Conservation (phyloP, 2,888 invertebrate species). For the Orthosia incerta region DNA sequence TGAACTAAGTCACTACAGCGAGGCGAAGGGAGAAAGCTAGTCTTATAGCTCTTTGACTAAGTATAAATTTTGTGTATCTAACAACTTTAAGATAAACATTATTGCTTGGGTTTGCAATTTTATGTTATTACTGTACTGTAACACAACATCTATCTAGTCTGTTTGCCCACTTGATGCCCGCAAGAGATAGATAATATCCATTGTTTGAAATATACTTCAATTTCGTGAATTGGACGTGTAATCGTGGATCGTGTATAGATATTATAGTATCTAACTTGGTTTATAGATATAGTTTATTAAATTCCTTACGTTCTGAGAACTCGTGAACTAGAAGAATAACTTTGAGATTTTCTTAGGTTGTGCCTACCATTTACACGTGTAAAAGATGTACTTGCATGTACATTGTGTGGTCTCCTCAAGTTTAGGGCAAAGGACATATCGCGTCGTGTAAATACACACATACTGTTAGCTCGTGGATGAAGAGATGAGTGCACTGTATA, state of each 20-base stretch:
- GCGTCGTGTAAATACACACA: too few species aligned
- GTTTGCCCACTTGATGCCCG: slow-evolving; percentile 25
- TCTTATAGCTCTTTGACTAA: slow-evolving; percentile 53
- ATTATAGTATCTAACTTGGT: slow-evolving; percentile 16
- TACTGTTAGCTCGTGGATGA: too few species aligned
- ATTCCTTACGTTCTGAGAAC: slow-evolving; percentile 10
- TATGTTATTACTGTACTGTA: slow-evolving; percentile 17
- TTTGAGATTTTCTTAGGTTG: background rate
- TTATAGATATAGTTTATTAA: background rate
- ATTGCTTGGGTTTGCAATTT: slow-evolving; percentile 26
- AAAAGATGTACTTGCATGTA: background rate
- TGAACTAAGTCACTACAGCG: too few species aligned
- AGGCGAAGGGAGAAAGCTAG: too few species aligned
- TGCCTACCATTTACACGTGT: background rate
- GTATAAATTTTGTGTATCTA: slow-evolving; percentile 53
- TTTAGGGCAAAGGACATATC: too few species aligned
- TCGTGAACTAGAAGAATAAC: background rate
- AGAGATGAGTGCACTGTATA: too few species aligned
- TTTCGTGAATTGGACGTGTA: slow-evolving; percentile 27
- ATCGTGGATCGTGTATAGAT: slow-evolving; percentile 25
- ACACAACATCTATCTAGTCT: background rate
- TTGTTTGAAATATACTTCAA: slow-evolving; percentile 47
- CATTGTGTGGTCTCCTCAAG: too few species aligned
- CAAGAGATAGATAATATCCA: slow-evolving; percentile 27
- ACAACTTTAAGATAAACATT: slow-evolving; percentile 56